Base-by-base conservation (phyloP, 2,113 vertebrate species). In the Upupa epops region DNA sequence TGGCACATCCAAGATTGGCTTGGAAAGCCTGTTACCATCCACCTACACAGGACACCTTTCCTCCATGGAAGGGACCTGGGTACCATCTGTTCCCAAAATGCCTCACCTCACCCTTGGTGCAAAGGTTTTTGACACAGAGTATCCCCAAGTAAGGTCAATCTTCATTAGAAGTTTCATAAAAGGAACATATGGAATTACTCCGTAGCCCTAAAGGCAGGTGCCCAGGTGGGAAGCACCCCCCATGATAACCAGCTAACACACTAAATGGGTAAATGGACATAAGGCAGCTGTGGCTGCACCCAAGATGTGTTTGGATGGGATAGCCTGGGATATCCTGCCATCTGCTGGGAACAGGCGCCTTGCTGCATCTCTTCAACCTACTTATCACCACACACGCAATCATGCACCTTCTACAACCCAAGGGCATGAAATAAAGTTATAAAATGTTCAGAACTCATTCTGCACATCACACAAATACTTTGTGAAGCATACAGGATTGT, bases 261-360 rank as follows among this genome's bases (percentile, higher is more conserved):
- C 17, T 29, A 82, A 59, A 91, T 45, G n/a, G 16, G 64, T 14
- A 28, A 55, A 45, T 0, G 16, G 18, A 25, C 13, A 48, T 28
- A 59, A 74, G 15, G n/a, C 86, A 59, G 52, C 25, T 49, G 22
- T 64, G 34, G 42, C 45, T 89, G 79, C 37, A 2, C 21, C 54
- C 58, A 36, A 2, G 6, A 16, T 9, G 40, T 14, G 16, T 51
- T 29, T 58, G 58, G 32, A 36, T 17, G 37, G 28, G 29, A 92
- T 89, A 76, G 51, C 63, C 59, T 81, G 76, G 97, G 69, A 52
- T 87, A 89, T 80, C 78, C 97, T 97, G 97, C 97, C 97, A 97
- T 85, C 97, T 98, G 92, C 97, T 97, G 97, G 97, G 49, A n/a
- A 40, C 8, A 5, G 13, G 3, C 3, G 0, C 60, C 65, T 72